phyloP scores from a whole-genome alignment of 2,888 invertebrate species.

The Drosophila prostipennis region DNA sequence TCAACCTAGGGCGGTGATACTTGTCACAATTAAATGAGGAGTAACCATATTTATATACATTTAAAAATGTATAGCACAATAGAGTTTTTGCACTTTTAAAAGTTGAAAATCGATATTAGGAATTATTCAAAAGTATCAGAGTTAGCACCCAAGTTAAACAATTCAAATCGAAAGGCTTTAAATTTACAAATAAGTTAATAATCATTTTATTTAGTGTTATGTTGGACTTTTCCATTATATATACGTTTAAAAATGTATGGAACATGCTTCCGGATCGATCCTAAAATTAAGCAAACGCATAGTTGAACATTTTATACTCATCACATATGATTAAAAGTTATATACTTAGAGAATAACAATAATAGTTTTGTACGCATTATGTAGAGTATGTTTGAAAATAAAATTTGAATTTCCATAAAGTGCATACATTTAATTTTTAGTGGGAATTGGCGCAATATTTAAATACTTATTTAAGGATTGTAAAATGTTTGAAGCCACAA shows the following conservation, averaged over 20 bases:
- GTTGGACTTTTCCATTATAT: slow-evolving; percentile 36
- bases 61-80: slow-evolving; percentile 33
- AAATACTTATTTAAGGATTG: no score
- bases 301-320: slow-evolving; percentile 44
- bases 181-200: slow-evolving; percentile 62
- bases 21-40: no score
- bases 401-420: slow-evolving; percentile 27
- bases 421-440: background rate
- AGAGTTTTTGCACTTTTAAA: slow-evolving; percentile 60
- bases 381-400: slow-evolving; percentile 37
- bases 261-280: slow-evolving; percentile 34
- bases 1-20: no score
- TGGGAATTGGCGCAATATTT: no score
- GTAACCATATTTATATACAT: slow-evolving; percentile 48
- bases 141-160: slow-evolving; percentile 44
- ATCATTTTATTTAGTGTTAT: slow-evolving; percentile 47
- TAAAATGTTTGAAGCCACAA: no score
- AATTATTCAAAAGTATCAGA: slow-evolving; percentile 36
- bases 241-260: slow-evolving; percentile 33
- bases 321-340: slow-evolving; percentile 46
- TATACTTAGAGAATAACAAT: slow-evolving; percentile 23
- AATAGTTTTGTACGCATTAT: slow-evolving; percentile 36
- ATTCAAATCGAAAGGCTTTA: slow-evolving; percentile 62
- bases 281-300: slow-evolving; percentile 44
- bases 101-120: slow-evolving; percentile 30